phyloP scores from a whole-genome alignment of 2,888 invertebrate genomes.

The Drosophila kanekoi region DNA sequence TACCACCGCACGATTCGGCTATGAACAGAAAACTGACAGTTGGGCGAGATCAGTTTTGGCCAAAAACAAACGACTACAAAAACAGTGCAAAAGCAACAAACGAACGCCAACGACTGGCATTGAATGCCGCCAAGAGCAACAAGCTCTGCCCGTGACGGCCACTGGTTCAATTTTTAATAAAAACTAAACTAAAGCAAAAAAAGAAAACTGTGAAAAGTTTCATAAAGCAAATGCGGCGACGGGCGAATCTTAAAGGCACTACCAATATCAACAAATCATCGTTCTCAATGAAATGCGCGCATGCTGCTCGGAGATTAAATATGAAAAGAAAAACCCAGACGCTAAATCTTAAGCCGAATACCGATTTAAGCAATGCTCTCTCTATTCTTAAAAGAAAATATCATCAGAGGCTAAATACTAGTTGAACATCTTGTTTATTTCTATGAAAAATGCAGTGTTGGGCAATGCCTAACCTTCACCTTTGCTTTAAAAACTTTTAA shows the following conservation, averaged over 20 bases:
- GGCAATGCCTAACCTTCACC: not conserved
- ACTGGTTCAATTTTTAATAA: conserved; percentile 69
- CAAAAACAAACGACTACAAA: conserved; percentile 74
- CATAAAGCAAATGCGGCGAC: conserved; percentile 56
- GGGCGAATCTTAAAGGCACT: conserved; percentile 60
- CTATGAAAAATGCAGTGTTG: not conserved
- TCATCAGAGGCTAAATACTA: not conserved
- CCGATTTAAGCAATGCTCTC: conserved; percentile 6
- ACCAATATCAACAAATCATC: conserved; percentile 75
- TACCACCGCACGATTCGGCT: conserved; percentile 79
- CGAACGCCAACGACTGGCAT: conserved; percentile 70
- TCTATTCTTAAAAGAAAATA: not conserved
- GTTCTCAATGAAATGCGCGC: conserved; percentile 74
- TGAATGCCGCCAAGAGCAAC: conserved; percentile 80
- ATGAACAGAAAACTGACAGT: conserved; percentile 80
- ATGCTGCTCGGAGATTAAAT: conserved; percentile 58
- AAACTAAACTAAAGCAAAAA: conserved; percentile 53
- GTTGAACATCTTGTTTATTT: not conserved
- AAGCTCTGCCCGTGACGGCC: conserved; percentile 67
- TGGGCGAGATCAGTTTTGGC: conserved; percentile 82
- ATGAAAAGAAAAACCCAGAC: conserved; percentile 54
- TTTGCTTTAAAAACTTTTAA: too few species aligned
- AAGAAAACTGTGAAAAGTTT: conserved; percentile 53
- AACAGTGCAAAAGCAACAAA: conserved; percentile 56
- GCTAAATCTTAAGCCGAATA: not conserved